Percentiles rank a stretch among this genome's conserved stretches.
Conservation (phyloP, 1,140 invertebrate species). For the Melipona quadrifasciata region DNA sequence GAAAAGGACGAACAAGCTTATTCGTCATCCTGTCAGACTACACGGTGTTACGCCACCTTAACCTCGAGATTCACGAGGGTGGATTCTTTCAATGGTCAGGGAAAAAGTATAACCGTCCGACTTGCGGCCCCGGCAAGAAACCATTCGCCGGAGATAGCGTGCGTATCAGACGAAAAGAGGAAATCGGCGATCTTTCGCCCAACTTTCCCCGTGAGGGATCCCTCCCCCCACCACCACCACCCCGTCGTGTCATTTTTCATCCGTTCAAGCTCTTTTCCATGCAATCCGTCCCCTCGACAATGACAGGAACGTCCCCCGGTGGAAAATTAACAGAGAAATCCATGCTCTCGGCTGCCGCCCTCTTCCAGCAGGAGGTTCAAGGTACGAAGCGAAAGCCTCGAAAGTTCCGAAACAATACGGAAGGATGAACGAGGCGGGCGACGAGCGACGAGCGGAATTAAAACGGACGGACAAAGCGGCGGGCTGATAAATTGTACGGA, state of each 20-base stretch:
- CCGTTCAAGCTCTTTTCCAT: background rate
- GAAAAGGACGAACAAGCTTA: conserved; percentile 34
- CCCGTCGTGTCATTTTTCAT: conserved; percentile 23
- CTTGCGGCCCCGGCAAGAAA: conserved; percentile 40
- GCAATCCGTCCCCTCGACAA: background rate
- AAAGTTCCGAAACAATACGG: background rate
- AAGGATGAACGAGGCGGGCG: background rate
- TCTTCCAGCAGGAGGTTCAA: background rate
- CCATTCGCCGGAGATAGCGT: conserved; percentile 9
- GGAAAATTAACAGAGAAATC: background rate
- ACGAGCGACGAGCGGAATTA: background rate
- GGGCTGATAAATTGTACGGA: conserved; percentile 72
- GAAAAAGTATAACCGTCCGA: conserved; percentile 50
- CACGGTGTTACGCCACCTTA: conserved; percentile 47
- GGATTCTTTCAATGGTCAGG: conserved; percentile 42
- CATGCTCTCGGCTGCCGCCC: too few species aligned
- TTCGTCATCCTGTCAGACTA: conserved; percentile 63
- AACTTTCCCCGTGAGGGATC: background rate
- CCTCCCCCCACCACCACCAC: too few species aligned
- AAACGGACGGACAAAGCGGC: background rate
- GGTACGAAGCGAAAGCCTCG: too few species aligned
- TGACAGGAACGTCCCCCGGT: too few species aligned
- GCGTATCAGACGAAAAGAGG: background rate
- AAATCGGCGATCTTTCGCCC: background rate
- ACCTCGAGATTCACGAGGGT: conserved; percentile 50